These are phyloP conservation scores for Zygothrica quintamaculata DNA, from an alignment of 2,888 invertebrate genomes.

Conservation along the genomic window DNA sequence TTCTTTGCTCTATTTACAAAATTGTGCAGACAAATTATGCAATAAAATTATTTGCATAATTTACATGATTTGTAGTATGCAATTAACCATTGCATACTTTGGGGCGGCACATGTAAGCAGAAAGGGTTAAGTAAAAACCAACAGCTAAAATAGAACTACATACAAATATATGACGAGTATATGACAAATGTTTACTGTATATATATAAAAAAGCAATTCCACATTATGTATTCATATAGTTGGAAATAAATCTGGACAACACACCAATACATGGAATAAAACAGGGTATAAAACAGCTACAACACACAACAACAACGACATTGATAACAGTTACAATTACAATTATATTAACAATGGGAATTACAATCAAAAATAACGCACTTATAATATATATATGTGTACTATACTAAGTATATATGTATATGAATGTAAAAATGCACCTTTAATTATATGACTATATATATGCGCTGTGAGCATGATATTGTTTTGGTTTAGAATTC, in stretches of 20 bases:
- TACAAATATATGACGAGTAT: conserved; percentile 10
- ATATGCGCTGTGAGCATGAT: conserved; percentile 22
- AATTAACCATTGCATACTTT: conserved; percentile 17
- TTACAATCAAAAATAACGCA: conserved; percentile 1
- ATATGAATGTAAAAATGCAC: conserved; percentile 11
- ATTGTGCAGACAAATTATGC: conserved; percentile 26
- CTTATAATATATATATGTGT: background rate
- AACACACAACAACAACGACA: conserved; percentile 30
- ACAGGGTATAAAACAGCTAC: conserved; percentile 17
- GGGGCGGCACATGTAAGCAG: background rate
- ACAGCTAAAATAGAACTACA: conserved; percentile 38
- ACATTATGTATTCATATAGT: conserved; percentile 34
- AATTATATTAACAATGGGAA: background rate
- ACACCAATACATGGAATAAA: conserved; percentile 23
- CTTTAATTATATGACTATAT: conserved; percentile 5
- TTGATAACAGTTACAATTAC: conserved; percentile 6
- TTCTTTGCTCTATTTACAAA: conserved; percentile 1
- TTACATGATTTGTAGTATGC: conserved; percentile 6
- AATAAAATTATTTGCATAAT: conserved; percentile 24
- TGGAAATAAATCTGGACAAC: background rate
- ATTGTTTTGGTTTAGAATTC: conserved; percentile 5
- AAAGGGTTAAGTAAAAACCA: conserved; percentile 2
- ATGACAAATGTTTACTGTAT: too few relatives aligned
- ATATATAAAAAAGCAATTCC: too few relatives aligned
- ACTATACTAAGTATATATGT: conserved; percentile 9